phyloP scores from a whole-genome alignment of 2,113 vertebrate genomes.

The Poeciliopsis retropinna region DNA sequence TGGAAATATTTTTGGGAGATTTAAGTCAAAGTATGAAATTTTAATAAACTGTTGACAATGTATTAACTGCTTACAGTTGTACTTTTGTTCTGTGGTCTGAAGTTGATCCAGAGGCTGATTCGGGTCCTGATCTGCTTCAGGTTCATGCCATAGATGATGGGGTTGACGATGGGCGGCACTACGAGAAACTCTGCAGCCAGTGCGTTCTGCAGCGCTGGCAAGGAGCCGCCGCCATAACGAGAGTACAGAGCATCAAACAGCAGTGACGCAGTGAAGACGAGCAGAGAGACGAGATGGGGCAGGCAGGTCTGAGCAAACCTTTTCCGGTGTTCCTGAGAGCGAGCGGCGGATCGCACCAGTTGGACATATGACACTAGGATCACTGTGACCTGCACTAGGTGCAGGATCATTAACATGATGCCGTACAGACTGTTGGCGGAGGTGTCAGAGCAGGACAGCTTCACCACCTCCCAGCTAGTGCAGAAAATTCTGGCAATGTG shows the following conservation, averaged over 20 bases:
- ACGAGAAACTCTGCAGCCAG: conserved; percentile 66
- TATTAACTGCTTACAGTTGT: no score
- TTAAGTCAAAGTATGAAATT: no score
- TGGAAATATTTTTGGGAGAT: no score
- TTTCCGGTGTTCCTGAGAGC: conserved; percentile 28
- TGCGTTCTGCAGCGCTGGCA: conserved; percentile 35
- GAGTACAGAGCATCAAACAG: conserved; percentile 60
- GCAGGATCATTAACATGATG: conserved; percentile 38
- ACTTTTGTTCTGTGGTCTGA: no score
- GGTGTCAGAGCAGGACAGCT: conserved; percentile 52
- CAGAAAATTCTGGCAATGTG: conserved; percentile 61
- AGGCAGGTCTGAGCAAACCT: conserved; percentile 71
- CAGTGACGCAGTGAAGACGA: conserved; percentile 44
- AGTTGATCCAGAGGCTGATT: conserved; percentile 5
- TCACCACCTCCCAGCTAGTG: conserved; percentile 72
- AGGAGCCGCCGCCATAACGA: conserved; percentile 42
- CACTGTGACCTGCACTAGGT: conserved; percentile 36
- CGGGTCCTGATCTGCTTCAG: conserved; percentile 58
- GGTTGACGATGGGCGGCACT: conserved; percentile 71
- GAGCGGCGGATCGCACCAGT: conserved; percentile 38
- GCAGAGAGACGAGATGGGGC: conserved; percentile 65
- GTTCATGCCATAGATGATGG: conserved; percentile 75
- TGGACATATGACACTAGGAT: conserved; percentile 59
- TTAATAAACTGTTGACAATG: no score
- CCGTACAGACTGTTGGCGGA: conserved; percentile 58